These are phyloP conservation scores for Ormyrus pomaceus DNA, from an alignment of 2,888 invertebrate species.

Conservation along the genomic window DNA sequence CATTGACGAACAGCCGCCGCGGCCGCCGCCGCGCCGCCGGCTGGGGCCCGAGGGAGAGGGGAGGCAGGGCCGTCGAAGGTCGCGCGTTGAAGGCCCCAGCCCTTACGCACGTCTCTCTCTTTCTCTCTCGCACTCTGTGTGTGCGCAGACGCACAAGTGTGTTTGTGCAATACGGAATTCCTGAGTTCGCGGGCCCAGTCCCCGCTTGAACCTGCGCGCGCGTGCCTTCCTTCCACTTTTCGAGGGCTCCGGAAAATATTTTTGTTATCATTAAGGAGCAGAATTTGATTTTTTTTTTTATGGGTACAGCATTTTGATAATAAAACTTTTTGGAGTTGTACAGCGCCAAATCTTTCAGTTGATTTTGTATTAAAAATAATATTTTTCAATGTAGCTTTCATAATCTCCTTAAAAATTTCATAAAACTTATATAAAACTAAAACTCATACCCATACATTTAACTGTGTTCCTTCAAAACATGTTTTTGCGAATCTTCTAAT, in stretches of 20 bases:
- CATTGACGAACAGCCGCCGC: no score
- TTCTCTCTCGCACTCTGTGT: background rate
- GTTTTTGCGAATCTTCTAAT: no score
- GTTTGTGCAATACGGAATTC: constrained; percentile 38
- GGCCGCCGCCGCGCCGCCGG: background rate
- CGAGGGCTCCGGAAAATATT: constrained; percentile 14
- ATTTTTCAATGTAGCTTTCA: no score
- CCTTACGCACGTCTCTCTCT: constrained; percentile 20
- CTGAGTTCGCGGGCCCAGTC: constrained; percentile 14
- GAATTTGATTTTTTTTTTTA: no score
- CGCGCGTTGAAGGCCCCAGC: constrained; percentile 27
- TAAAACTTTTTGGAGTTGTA: no score
- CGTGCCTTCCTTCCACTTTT: constrained; percentile 8
- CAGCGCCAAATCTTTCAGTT: no score
- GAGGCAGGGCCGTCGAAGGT: constrained; percentile 51
- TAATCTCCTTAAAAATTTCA: no score
- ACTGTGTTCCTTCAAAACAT: background rate
- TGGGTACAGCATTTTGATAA: no score
- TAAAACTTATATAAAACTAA: no score
- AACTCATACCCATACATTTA: background rate
- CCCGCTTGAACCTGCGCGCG: constrained; percentile 11
- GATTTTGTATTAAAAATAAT: no score
- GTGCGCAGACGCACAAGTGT: background rate
- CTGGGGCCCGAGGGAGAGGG: constrained; percentile 19
- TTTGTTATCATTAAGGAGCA: background rate